phyloP scores from a whole-genome alignment of 2,113 vertebrate species.

The Theropithecus gelada region DNA sequence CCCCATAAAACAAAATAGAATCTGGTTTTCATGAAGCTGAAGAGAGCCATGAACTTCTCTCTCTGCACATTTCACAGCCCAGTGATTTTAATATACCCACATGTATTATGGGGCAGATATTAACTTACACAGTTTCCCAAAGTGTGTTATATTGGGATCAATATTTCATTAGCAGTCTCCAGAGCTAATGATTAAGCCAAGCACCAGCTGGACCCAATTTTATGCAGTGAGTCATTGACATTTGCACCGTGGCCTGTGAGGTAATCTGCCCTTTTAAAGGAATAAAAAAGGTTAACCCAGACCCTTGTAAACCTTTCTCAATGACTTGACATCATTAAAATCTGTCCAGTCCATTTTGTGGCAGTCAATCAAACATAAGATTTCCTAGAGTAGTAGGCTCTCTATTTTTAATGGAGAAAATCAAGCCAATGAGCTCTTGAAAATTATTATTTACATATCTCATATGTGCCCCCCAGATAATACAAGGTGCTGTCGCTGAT shows the following conservation, averaged over 20 bases:
- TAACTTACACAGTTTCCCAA: conserved; percentile 72
- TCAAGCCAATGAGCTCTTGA: conserved; percentile 36
- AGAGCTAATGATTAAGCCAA: conserved; percentile 74
- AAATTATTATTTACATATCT: not conserved
- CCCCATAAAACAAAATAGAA: not conserved
- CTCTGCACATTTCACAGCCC: conserved; percentile 65
- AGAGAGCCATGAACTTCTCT: conserved; percentile 47
- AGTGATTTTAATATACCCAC: conserved; percentile 71
- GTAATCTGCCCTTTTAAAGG: conserved; percentile 79
- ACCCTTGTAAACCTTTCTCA: conserved; percentile 80
- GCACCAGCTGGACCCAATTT: conserved; percentile 71
- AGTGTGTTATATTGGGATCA: conserved; percentile 73
- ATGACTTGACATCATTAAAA: conserved; percentile 80
- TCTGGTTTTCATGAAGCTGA: conserved; percentile 17
- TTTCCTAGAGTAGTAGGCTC: conserved; percentile 37
- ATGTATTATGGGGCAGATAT: conserved; percentile 67
- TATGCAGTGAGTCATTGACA: conserved; percentile 75
- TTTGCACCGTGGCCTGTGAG: conserved; percentile 80
- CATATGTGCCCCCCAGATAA: not conserved
- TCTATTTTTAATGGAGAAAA: conserved; percentile 55
- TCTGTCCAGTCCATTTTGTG: conserved; percentile 74
- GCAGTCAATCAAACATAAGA: conserved; percentile 77
- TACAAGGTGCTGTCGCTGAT: not conserved
- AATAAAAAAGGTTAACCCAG: conserved; percentile 77
- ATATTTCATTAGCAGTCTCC: conserved; percentile 80